These are phyloP conservation scores for Corynorhinus townsendii DNA, from an alignment of 2,113 vertebrate species.

Conservation along the genomic window DNA sequence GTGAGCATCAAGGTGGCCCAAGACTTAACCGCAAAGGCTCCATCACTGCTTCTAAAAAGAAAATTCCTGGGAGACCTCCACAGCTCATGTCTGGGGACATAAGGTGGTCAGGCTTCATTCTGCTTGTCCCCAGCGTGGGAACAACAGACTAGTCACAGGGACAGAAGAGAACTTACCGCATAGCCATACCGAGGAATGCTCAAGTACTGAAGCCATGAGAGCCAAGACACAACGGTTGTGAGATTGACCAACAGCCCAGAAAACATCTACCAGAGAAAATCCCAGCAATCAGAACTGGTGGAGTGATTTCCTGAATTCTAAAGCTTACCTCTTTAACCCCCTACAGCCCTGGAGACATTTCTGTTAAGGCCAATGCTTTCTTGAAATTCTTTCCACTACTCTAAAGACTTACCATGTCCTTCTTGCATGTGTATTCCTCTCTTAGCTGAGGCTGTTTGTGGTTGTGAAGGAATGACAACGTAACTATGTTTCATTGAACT, in stretches of 20 bases:
- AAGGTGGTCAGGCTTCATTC: neutral
- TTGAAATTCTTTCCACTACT: neutral
- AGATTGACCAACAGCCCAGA: slow-evolving; percentile 92
- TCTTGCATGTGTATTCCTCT: too few relatives aligned
- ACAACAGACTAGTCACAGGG: neutral
- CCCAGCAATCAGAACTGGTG: neutral
- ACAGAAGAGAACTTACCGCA: slow-evolving; percentile 78
- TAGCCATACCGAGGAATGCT: slow-evolving; percentile 92
- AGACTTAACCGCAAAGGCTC: neutral
- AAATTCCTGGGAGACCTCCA: neutral
- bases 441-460: neutral
- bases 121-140: neutral
- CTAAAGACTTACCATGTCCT: too few relatives aligned
- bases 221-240: slow-evolving; percentile 82
- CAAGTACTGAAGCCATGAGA: slow-evolving; percentile 91
- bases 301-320: neutral
- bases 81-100: neutral
- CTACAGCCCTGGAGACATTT: neutral
- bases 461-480: neutral
- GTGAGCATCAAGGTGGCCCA: neutral
- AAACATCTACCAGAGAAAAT: slow-evolving; percentile 85
- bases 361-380: neutral
- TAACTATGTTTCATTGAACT: neutral
- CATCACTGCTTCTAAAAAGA: neutral
- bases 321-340: neutral